A percentile compares a stretch with the other conserved stretches of the same genome.
These are phyloP conservation scores for Bedellia somnulentella DNA, from an alignment of 2,888 invertebrate species.

Conservation along the genomic window DNA sequence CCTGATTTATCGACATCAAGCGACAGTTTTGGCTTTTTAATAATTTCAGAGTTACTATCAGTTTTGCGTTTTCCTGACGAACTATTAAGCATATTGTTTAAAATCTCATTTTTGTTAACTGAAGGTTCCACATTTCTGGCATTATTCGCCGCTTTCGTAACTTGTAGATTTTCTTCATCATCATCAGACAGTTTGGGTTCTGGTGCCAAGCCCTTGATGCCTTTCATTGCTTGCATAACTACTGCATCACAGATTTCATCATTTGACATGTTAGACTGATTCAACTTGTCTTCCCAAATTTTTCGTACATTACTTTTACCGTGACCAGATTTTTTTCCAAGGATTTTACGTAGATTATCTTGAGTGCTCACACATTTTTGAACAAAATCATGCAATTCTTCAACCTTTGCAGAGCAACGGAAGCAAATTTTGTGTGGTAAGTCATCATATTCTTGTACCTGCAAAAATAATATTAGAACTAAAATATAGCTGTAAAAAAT, in stretches of 20 bases:
- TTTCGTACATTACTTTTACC: constrained; percentile 29
- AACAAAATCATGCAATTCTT: constrained; percentile 48
- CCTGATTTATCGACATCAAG: not conserved
- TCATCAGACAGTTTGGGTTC: constrained; percentile 6
- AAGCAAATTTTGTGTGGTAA: constrained; percentile 56
- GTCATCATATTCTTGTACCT: constrained; percentile 50
- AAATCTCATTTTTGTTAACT: constrained; percentile 1
- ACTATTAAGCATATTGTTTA: not conserved
- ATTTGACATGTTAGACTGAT: constrained; percentile 42
- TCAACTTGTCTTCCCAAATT: constrained; percentile 42
- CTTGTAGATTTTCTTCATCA: constrained; percentile 5
- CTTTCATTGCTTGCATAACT: constrained; percentile 48
- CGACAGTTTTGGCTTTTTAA: not conserved
- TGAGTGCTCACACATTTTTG: constrained; percentile 47
- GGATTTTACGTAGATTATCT: constrained; percentile 23
- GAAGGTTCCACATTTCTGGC: not conserved
- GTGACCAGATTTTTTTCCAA: constrained; percentile 24
- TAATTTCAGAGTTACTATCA: not conserved
- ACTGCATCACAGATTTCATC: constrained; percentile 50
- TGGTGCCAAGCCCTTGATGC: constrained; percentile 24
- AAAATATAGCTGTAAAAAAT: too few species aligned
- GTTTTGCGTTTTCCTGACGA: too few species aligned
- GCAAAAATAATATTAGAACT: constrained; percentile 8
- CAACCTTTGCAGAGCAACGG: constrained; percentile 51
- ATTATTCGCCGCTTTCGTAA: constrained; percentile 15